A percentile compares a stretch with the other conserved stretches of the same genome.
These are phyloP conservation scores for Ephydatia muelleri DNA, from an alignment of 37 sponge, comb jelly and placozoan genomes.

Conservation along the genomic window DNA sequence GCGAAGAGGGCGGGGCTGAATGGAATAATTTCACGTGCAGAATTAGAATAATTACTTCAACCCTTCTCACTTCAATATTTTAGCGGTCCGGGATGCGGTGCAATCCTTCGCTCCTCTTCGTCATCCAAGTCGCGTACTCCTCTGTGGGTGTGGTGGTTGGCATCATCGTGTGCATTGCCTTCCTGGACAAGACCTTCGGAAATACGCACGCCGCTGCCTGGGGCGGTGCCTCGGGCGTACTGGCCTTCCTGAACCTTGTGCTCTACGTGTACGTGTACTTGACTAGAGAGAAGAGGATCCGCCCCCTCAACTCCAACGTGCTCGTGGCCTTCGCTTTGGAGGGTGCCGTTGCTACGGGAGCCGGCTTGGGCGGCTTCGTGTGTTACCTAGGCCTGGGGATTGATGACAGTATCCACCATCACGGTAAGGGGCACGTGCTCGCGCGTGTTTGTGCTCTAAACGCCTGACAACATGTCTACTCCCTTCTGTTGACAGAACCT, in stretches of 20 bases:
- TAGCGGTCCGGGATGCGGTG: constrained; percentile 28
- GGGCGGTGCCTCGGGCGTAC: constrained; percentile 51
- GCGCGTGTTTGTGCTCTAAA: constrained; percentile 10
- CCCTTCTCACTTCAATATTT: no score
- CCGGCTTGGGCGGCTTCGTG: constrained; percentile 10
- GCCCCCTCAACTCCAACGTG: neutral
- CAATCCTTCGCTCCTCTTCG: constrained; percentile 6
- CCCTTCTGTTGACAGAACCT: constrained; percentile 12
- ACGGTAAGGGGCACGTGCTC: constrained; percentile 35
- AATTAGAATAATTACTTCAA: no score
- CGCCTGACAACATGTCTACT: constrained; percentile 35
- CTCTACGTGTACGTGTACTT: constrained; percentile 67
- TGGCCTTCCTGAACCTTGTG: constrained; percentile 19
- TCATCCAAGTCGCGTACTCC: constrained; percentile 17
- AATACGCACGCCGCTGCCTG: constrained; percentile 25
- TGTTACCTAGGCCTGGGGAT: constrained; percentile 48
- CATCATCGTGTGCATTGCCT: constrained; percentile 11
- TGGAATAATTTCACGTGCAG: neutral
- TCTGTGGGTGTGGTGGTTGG: constrained; percentile 15
- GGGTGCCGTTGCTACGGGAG: constrained; percentile 10
- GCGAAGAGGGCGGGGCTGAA: neutral
- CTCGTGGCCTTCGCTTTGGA: constrained; percentile 8
- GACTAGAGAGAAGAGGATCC: neutral
- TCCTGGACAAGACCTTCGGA: constrained; percentile 7
- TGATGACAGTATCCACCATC: neutral